These are phyloP conservation scores for Austrofundulus limnaeus DNA, from an alignment of 2,113 vertebrate genomes.

Conservation along the genomic window DNA sequence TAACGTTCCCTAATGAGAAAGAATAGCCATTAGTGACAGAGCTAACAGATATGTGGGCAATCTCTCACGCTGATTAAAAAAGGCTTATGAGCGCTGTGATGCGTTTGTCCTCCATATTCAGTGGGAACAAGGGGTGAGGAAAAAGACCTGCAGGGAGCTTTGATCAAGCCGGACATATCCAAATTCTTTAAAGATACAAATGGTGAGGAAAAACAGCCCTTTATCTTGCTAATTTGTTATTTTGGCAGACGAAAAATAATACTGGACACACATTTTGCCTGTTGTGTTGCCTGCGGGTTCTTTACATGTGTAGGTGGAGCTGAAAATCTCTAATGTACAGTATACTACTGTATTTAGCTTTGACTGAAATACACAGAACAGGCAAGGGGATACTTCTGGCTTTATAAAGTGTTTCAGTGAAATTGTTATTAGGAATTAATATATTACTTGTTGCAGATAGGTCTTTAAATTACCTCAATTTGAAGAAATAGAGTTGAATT, in stretches of 20 bases:
- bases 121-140: conserved; percentile 10
- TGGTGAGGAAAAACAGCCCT: background rate
- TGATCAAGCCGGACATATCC: conserved; percentile 9
- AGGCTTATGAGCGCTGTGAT: conserved; percentile 58
- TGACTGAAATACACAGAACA: too few relatives aligned
- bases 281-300: too few relatives aligned
- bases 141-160: conserved; percentile 4
- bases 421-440: too few relatives aligned
- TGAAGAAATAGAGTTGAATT: too few relatives aligned
- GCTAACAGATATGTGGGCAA: conserved; percentile 63
- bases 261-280: too few relatives aligned
- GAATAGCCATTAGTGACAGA: conserved; percentile 68
- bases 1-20: conserved; percentile 67
- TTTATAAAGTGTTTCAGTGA: too few relatives aligned
- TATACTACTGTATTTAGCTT: too few relatives aligned
- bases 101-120: conserved; percentile 54
- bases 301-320: too few relatives aligned
- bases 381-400: too few relatives aligned
- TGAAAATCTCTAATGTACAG: too few relatives aligned
- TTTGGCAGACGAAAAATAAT: background rate
- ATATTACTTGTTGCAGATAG: too few relatives aligned
- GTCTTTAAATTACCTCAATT: too few relatives aligned
- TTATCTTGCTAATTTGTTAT: conserved; percentile 3
- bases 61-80: conserved; percentile 72
- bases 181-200: background rate